These are phyloP conservation scores for Scaptodrosophila latifasciaeformis DNA, from an alignment of 2,888 invertebrate genomes.

Conservation along the genomic window DNA sequence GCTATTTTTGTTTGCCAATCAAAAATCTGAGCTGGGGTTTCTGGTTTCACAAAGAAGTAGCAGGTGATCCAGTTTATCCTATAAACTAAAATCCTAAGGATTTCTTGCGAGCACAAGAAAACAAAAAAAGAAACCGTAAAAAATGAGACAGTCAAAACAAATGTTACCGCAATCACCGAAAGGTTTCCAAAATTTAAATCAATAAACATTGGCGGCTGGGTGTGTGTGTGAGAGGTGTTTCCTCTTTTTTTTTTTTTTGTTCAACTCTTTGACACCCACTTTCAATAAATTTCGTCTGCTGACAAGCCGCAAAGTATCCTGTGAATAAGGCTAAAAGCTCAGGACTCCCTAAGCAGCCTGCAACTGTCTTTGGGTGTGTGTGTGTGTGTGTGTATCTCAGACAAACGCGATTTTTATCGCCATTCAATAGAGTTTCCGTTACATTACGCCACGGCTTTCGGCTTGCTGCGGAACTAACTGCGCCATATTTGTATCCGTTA, in stretches of 20 bases:
- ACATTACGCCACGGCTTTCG: slow-evolving; percentile 60
- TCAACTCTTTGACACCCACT: slow-evolving; percentile 56
- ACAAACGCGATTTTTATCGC: slow-evolving; percentile 72
- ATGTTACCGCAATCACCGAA: slow-evolving; percentile 23
- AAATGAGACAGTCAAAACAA: too few species aligned
- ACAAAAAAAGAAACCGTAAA: too few species aligned
- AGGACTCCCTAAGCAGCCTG: neutral
- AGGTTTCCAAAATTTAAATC: slow-evolving; percentile 49
- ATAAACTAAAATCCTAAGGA: too few species aligned
- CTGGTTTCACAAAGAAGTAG: too few species aligned
- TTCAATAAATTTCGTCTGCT: slow-evolving; percentile 64
- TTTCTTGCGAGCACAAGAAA: too few species aligned
- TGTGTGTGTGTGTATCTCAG: slow-evolving; percentile 7
- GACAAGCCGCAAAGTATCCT: slow-evolving; percentile 71
- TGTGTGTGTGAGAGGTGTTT: neutral
- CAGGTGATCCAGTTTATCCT: too few species aligned
- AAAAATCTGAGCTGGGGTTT: too few species aligned
- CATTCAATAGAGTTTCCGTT: slow-evolving; percentile 71
- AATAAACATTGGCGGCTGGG: slow-evolving; percentile 17
- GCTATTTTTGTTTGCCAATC: too few species aligned
- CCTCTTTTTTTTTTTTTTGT: neutral
- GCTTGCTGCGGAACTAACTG: slow-evolving; percentile 65
- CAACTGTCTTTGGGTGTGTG: slow-evolving; percentile 18
- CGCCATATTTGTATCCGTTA: slow-evolving; percentile 67
- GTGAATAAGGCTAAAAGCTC: slow-evolving; percentile 49